phyloP scores from a whole-genome alignment of 2,113 vertebrate genomes.

The Hydrochoerus hydrochaeris region DNA sequence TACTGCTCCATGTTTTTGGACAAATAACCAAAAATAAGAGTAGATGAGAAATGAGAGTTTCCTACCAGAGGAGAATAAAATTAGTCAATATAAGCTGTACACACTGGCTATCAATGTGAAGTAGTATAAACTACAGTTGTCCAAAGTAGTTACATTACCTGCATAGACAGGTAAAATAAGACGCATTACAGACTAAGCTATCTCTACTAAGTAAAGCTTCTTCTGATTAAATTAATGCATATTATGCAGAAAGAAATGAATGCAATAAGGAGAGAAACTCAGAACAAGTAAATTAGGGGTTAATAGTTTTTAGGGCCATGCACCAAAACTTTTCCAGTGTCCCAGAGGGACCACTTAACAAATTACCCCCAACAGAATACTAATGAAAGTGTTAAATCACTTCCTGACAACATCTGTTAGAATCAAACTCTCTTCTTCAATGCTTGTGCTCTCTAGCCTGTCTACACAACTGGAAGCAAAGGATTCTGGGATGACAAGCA shows the following conservation, averaged over 20 bases:
- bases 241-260: background rate
- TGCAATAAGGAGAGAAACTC: background rate
- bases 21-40: background rate
- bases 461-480: background rate
- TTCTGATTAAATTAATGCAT: conserved; percentile 11
- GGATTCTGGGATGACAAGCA: background rate
- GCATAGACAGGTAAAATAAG: background rate
- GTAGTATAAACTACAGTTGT: background rate
- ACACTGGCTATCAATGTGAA: background rate
- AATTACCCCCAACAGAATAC: background rate
- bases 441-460: background rate
- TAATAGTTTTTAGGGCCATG: background rate
- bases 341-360: background rate
- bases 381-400: background rate
- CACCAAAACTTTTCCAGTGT: background rate
- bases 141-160: background rate
- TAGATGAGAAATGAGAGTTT: background rate
- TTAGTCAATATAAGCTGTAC: background rate
- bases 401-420: background rate
- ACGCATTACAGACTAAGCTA: background rate
- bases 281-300: background rate
- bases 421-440: background rate
- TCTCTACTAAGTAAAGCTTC: background rate
- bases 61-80: background rate
- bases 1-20: background rate